phyloP scores from a whole-genome alignment of 2,888 invertebrate species.

The Tolmerus cingulatus region DNA sequence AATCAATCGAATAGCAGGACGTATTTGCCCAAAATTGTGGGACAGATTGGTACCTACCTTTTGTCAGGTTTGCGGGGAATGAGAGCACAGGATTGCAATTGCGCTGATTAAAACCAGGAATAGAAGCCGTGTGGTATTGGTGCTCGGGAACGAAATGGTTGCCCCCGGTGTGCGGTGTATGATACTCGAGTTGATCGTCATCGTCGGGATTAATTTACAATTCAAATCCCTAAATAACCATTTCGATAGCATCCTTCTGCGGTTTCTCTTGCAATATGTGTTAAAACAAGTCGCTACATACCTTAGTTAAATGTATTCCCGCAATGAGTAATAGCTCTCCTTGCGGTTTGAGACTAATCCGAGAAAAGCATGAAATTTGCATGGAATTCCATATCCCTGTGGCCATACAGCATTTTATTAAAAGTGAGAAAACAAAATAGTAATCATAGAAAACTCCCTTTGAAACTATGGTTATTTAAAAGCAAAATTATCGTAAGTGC shows the following conservation, averaged over 20 bases:
- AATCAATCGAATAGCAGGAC: conserved; percentile 20
- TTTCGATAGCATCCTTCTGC: conserved; percentile 31
- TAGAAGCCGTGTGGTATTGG: background rate
- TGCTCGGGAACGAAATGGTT: background rate
- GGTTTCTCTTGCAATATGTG: conserved; percentile 14
- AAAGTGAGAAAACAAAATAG: background rate
- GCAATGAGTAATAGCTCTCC: background rate
- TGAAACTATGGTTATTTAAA: too few species aligned
- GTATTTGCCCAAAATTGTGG: background rate
- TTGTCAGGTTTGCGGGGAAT: background rate
- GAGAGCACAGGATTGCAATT: background rate
- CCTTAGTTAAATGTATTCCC: background rate
- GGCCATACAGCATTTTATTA: background rate
- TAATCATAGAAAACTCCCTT: background rate
- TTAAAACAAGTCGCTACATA: background rate
- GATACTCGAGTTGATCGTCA: conserved; percentile 19
- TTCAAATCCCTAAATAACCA: conserved; percentile 37
- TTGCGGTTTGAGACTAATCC: background rate
- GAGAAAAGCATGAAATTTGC: conserved; percentile 32
- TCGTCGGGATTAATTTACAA: conserved; percentile 25
- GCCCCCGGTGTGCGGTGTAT: background rate
- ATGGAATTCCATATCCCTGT: background rate
- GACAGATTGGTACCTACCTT: background rate
- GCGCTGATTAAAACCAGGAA: conserved; percentile 9
- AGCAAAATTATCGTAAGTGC: too few species aligned